Evolutionary conservation across 2,797 vertebrate species (phyloP), one percentile per base, ranked within the genome.

Genomic region (Cryptoprocta ferox): DNA sequence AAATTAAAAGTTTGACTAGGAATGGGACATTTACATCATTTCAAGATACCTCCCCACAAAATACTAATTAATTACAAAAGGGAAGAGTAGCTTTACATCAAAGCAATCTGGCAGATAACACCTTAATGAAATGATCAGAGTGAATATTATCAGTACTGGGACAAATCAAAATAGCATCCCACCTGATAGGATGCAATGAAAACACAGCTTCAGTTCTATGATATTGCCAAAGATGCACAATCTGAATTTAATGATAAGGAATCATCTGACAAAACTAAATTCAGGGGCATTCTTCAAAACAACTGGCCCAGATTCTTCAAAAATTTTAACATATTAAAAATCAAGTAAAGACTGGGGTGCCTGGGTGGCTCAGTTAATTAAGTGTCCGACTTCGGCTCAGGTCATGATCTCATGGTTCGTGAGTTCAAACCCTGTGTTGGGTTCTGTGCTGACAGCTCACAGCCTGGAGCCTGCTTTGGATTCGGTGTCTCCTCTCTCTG

Each of bases 21-120:
- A 88, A 66, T 56, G n/a, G 18, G 65, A 80, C 37, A 73, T 91
- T 82, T 70, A 53, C n/a, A 37, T 56, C 13, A 80, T 94, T 91
- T 84, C 71, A 85, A 81, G 89, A 89, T n/a, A 76, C 30, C 5
- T 76, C 21, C 50, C 14, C 56, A 89, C 73, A 78, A 94, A 94
- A 71, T 26, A 71, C 19, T 53, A 53, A 65, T 59, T 84, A 71
- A 65, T 86, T 63, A 6, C n/a, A 63, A 76, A 66, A 79, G 26
- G 39, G 28, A 39, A 75, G n/a, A 75, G 21, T 76, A 65, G 50
- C 9, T 42, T 76, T 82, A 70, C 15, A 56, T 21, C 48, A 70
- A 75, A 92, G 56, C 39, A 68, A 3, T 24, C 75, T 68, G 71
- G 61, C 68, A 81, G 35, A 21, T 53, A 81, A 63, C 39, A 70